Percentiles rank a stretch among this genome's conserved stretches.
Conservation (phyloP, 2,113 vertebrate species). For the Taxidea taxus region DNA sequence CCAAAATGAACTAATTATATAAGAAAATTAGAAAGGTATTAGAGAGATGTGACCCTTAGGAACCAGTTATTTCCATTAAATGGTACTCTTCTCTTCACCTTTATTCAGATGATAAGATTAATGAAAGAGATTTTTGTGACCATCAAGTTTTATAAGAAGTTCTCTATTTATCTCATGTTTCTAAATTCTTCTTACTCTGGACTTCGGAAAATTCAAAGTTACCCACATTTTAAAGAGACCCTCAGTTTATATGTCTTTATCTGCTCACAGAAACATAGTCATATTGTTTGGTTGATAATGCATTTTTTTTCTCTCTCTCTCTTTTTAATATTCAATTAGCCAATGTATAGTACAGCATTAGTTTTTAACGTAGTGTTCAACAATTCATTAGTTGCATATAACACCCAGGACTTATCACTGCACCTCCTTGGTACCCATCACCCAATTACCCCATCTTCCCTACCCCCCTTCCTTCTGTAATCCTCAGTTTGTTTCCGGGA, state of each 20-base stretch:
- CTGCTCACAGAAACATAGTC: neutral
- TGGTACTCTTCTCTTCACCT: neutral
- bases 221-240: neutral
- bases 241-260: neutral
- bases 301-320: neutral
- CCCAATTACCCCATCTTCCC: too few species aligned
- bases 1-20: constrained; percentile 30
- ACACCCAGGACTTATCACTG: too few species aligned
- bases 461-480: too few species aligned
- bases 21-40: neutral
- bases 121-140: neutral
- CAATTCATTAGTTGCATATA: too few species aligned
- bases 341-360: too few species aligned
- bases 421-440: too few species aligned
- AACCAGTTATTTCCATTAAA: neutral
- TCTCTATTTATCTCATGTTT: neutral
- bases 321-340: too few species aligned
- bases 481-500: too few species aligned
- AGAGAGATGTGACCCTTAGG: neutral
- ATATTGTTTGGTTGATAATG: neutral
- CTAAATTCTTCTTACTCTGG: neutral
- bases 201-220: neutral
- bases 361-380: too few species aligned
- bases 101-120: neutral
- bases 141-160: neutral